Base-by-base conservation (phyloP, 2,113 vertebrate species). In the Sardina pilchardus region DNA sequence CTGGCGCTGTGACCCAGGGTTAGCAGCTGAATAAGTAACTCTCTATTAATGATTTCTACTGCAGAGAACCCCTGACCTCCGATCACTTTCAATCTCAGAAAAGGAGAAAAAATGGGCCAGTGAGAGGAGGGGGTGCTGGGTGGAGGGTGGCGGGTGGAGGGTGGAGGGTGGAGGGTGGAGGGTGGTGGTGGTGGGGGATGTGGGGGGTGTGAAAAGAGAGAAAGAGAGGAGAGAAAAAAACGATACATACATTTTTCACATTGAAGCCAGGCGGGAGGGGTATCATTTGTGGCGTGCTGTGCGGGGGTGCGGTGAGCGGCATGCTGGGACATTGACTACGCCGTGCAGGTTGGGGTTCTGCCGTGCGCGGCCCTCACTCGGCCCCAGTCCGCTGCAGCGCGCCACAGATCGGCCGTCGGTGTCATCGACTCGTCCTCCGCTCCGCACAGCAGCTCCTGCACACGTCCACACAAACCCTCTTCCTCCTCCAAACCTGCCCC, bases 341-440 rank as follows among this genome's bases (percentile, higher is more conserved):
- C 34, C 12, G 34, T 36, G 34, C 26, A 30, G 97, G 97, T 94
- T 97, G 97, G 93, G 97, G 95, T 92, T 98, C 97, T 93, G 97
- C 24, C 48, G 16, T 63, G 21, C 21, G 8, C 34, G n/a, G 9
- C 30, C n/a, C 63, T 71, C 12, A 9, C 26, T 71, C 59, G 6
- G 59, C 59, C 59, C 63, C 9, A 14, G 63, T 30, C 63, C 63
- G 4, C 53, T 59, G 53, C 53, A 24, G 19, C 21, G 19, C 53
- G 6, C 21, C 19, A 24, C 19, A 94, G 91, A 96, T 93, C 45
- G 42, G 45, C 67, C 53, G 19, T 24, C 53, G n/a, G n/a, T n/a
- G 21, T 24, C 63, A 30, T 30, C 26, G 63, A 30, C 91, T 98
- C 96, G 93, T 97, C 97, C 93, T 98, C 98, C 91, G 98, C 94